Base-by-base conservation (phyloP, 2,113 vertebrate species). In the Bostrychus sinensis region DNA sequence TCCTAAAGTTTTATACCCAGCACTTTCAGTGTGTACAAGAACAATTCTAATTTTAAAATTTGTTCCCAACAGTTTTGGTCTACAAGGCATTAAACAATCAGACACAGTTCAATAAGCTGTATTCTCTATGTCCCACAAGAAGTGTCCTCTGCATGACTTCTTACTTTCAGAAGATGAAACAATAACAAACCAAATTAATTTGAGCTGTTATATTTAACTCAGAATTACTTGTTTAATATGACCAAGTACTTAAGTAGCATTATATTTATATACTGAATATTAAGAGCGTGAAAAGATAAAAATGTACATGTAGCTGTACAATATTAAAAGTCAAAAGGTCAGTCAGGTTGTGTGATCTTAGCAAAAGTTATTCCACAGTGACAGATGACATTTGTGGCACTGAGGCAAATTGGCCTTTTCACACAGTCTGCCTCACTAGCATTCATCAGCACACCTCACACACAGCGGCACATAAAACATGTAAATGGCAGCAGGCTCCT, bases 351-450 rank as follows among this genome's bases (percentile, higher is more conserved):
- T 53, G 64, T 77, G 69, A 82, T 86, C 61, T 71, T 42, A 17
- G 66, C 19, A 54, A 82, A 86, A 89, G 83, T 85, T 87, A 80
- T 86, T 85, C 70, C 50, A 71, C 62, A 28, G 53, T 83, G 84
- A 90, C 86, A 83, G 83, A 75, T 91, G 86, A 90, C 89, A 89
- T 91, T 90, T 91, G 65, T 80, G 76, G 72, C 75, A 78, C 66
- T 51, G 78, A 85, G 74, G 81, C 79, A 82, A 82, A 82, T 73
- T 77, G 85, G 83, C 78, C 87, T 82, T 90, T 89, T 87, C 62
- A 65, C 83, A 81, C 70, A 37, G 61, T 64, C 82, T 77, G 79
- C 82, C 73, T 75, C 68, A 81, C 65, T 74, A 84, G 73, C 38
- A 79, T 78, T 80, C 76, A 82, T 83, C 84, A 82, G 59, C 56